Base-by-base conservation (phyloP, 2,113 vertebrate species). In the Hippocampus abdominalis region DNA sequence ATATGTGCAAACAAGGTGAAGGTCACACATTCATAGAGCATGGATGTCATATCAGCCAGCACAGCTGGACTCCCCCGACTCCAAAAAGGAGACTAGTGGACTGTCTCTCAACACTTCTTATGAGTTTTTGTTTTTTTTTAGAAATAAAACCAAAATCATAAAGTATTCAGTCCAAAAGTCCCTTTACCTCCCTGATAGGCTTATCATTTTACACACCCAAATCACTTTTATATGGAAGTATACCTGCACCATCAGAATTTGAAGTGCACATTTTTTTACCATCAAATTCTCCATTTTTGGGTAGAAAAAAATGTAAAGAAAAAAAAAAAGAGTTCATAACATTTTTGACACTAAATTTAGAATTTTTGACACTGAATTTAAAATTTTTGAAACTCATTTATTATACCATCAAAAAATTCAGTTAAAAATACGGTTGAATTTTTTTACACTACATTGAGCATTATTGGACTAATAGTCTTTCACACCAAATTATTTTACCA, bases 1-100 rank as follows among this genome's bases (percentile, higher is more conserved):
- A 93, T 96, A 96, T 97, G 91, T 97, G 95, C 95, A 96, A 96
- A 95, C 93, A 94, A 95, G 93, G 92, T 94, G 93, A 94, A 93
- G 94, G 90, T 96, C 91, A 96, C 94, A 96, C 95, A 94, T 94
- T 94, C 94, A 88, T 94, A 76, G 93, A 94, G 93, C 91, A 90
- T 83, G 68, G 67, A 93, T 91, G 91, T 94, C 91, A 93, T 91
- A 91, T 94, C 91, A 93, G 92, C 86, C 93, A 95, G 95, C 94
- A 95, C 94, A 94, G 93, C 93, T 89, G 90, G 83, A 77, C 78
- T 81, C 59, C 51, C 18, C 18, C 20, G 7, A 18, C 48, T 7
- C 48, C 18, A 53, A 53, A n/a, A 9, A 76, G 86, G 85, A 86
- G 84, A 81, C 81, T 74, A 83, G 62, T 70, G 80, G 82, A 85